Percentiles rank a stretch among this genome's conserved stretches.
Evolutionary conservation across 2,113 vertebrate genomes (phyloP).

Genomic region (Ursus arctos): DNA sequence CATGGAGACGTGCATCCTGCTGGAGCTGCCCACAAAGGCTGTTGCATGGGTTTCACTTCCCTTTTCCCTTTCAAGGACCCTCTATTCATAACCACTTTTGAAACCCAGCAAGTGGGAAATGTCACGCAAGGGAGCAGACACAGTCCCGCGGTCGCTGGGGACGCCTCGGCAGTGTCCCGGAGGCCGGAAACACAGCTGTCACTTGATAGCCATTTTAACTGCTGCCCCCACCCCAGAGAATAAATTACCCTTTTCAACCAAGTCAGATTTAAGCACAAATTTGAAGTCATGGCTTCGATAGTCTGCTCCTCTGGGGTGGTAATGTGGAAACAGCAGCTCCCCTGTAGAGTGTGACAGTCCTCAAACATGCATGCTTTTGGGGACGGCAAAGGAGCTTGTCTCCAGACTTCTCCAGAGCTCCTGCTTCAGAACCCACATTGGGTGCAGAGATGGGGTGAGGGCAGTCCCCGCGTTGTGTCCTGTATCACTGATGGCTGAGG

Average conservation of each 20-base stretch:
- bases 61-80: conserved; percentile 1
- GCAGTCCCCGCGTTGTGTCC: rapidly evolving
- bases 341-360: background rate
- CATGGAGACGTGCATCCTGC: conserved; percentile 3
- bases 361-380: background rate
- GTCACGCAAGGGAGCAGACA: rapidly evolving
- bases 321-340: background rate
- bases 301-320: background rate
- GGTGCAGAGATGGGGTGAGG: background rate
- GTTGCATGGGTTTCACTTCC: background rate
- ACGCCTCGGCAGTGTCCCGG: rapidly evolving
- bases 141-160: background rate
- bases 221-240: background rate
- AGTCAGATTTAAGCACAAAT: background rate
- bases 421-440: rapidly evolving
- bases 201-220: background rate
- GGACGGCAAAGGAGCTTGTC: rapidly evolving
- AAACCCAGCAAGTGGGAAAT: background rate
- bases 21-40: background rate
- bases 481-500: rapidly evolving
- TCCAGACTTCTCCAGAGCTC: background rate
- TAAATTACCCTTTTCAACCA: background rate
- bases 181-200: background rate
- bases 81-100: background rate
- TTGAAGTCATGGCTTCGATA: background rate